Conservation (phyloP, 2,888 invertebrate species). For the Craniophora ligustri region DNA sequence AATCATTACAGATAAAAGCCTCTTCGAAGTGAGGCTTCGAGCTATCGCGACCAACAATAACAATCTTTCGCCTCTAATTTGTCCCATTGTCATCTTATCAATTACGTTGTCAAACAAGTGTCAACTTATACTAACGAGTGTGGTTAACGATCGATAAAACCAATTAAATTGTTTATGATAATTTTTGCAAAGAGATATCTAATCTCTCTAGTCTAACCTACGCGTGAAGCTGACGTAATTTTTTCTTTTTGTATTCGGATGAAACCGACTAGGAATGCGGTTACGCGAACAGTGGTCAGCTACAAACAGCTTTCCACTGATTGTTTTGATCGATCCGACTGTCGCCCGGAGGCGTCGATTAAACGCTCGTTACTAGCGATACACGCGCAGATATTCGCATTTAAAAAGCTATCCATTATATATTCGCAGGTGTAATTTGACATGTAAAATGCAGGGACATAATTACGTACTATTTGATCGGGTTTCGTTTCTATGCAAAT, state of each 20-base stretch:
- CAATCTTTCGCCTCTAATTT: neutral
- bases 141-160: neutral
- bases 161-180: constrained; percentile 24
- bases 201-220: constrained; percentile 22
- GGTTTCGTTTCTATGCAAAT: constrained; percentile 27
- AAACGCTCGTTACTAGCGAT: constrained; percentile 68
- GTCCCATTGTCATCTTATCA: neutral
- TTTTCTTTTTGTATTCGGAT: constrained; percentile 61
- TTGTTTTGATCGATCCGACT: constrained; percentile 71
- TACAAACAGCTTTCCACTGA: constrained; percentile 69
- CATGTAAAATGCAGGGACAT: constrained; percentile 41
- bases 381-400: constrained; percentile 54
- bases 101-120: neutral
- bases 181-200: constrained; percentile 19
- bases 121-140: neutral
- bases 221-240: constrained; percentile 53
- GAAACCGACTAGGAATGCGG: constrained; percentile 71
- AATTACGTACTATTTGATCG: constrained; percentile 30
- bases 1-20: neutral
- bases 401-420: constrained; percentile 60
- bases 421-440: constrained; percentile 57
- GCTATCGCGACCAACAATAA: no score
- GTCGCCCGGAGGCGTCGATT: constrained; percentile 65
- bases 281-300: constrained; percentile 67
- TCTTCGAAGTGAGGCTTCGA: neutral